A percentile compares a stretch with the other conserved stretches of the same genome.
Conservation (phyloP, 2,797 vertebrate species). For the Myripristis jacobus region DNA sequence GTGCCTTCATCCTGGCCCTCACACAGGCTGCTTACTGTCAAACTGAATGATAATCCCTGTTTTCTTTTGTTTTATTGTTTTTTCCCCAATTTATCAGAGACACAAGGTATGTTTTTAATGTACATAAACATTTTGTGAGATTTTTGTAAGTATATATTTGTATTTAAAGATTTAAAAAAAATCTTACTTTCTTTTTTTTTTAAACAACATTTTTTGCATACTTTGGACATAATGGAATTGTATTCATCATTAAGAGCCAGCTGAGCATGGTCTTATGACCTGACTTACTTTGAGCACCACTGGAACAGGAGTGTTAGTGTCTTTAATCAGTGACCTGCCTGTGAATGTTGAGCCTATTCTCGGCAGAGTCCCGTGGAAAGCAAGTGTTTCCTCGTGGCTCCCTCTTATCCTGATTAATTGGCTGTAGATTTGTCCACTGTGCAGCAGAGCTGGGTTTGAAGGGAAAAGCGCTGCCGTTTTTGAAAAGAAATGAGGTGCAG, state of each 20-base stretch:
- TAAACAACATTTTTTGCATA: conserved; percentile 44
- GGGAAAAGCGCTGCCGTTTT: conserved; percentile 35
- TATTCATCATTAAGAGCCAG: conserved; percentile 55
- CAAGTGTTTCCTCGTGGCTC: conserved; percentile 77
- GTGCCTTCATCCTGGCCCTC: not conserved
- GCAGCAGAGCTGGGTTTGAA: conserved; percentile 27
- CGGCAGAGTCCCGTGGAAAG: conserved; percentile 71
- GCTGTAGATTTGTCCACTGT: conserved; percentile 48
- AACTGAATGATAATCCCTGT: conserved; percentile 66
- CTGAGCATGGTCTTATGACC: conserved; percentile 60
- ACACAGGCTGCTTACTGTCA: conserved; percentile 52
- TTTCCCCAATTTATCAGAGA: conserved; percentile 48
- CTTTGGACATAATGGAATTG: conserved; percentile 56
- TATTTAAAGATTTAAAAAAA: conserved; percentile 91
- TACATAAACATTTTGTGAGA: conserved; percentile 92
- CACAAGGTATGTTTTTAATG: conserved; percentile 76
- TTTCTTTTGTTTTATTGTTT: conserved; percentile 30
- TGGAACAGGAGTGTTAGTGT: conserved; percentile 42
- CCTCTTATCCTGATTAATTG: conserved; percentile 60
- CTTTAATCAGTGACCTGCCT: conserved; percentile 58
- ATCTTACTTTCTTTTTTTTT: conserved; percentile 32
- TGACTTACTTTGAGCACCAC: conserved; percentile 59
- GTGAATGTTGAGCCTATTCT: conserved; percentile 62
- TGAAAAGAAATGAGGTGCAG: conserved; percentile 25
- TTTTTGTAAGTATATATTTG: conserved; percentile 94